Evolutionary conservation across 2,888 invertebrate species (phyloP).

Genomic region (Rhagonycha fulva): DNA sequence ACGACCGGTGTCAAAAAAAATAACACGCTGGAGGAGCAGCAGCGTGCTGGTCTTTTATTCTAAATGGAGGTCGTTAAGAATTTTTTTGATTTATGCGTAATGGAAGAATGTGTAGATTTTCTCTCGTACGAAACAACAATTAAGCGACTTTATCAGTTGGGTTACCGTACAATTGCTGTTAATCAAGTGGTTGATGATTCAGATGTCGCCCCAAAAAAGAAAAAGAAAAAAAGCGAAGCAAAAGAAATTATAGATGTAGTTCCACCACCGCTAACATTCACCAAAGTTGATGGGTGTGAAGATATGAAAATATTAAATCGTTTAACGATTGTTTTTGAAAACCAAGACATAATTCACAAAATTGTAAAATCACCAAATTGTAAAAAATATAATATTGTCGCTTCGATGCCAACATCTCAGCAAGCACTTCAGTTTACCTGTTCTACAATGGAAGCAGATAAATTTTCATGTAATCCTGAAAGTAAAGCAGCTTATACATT

Average conservation of each 20-base stretch:
- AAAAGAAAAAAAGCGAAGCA: conserved; percentile 66
- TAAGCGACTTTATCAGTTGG: conserved; percentile 54
- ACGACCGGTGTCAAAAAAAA: too few species aligned
- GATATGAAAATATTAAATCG: conserved; percentile 61
- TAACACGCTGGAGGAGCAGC: too few species aligned
- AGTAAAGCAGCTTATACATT: conserved; percentile 61
- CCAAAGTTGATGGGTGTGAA: conserved; percentile 38
- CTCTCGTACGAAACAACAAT: conserved; percentile 39
- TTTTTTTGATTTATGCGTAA: conserved; percentile 60
- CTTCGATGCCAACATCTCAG: conserved; percentile 72
- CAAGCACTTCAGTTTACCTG: conserved; percentile 72
- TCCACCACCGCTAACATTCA: conserved; percentile 59
- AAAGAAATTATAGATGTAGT: conserved; percentile 60
- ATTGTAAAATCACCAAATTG: conserved; percentile 68
- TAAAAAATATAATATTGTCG: conserved; percentile 75
- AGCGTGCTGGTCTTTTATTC: too few species aligned
- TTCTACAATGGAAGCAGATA: conserved; percentile 70
- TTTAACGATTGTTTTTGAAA: conserved; percentile 61
- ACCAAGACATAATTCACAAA: conserved; percentile 54
- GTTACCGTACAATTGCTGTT: conserved; percentile 75
- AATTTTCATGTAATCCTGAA: conserved; percentile 70
- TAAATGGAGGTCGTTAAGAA: conserved; percentile 49
- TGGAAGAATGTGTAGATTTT: conserved; percentile 43
- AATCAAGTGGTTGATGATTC: conserved; percentile 68
- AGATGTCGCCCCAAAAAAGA: conserved; percentile 64